Evolutionary conservation across 2,888 invertebrate genomes (phyloP), one percentile per base, ranked within the genome.

Genomic region (Hyalella azteca): DNA sequence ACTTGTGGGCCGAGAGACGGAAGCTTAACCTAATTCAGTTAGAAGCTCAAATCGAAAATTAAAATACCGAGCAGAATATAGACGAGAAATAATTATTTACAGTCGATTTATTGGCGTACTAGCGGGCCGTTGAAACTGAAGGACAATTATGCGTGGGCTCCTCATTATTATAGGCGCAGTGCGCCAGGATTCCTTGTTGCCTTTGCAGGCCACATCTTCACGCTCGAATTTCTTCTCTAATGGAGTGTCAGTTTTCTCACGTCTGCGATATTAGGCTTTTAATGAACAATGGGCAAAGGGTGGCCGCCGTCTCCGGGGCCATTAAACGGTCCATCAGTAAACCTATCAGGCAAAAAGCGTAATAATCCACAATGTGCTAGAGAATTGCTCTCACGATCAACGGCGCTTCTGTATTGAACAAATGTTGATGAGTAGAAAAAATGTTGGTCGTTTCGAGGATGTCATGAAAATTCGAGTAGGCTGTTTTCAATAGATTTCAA

Each of bases 191-290:
- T 22, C 26, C 7, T 22, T 29, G 29, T 22, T 2, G 54, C 7
- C 22, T 26, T 11, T 13, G 2, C 26, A 19, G 66, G 19, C 66
- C 19, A 39, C 66, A 36, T 29, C 36, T 66, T 66, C 66, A 66
- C 66, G 66, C 66, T 36, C 36, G 66, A 66, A 66, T 66, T 66
- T 66, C 66, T 29, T 36, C 66, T 36, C 66, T 66, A 66, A 66
- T 66, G 66, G 36, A 32, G 66, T 66, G 66, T 39, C 66, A 66
- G 66, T 66, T 66, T 66, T 66, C 66, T 66, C 66, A 66, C 66
- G 66, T 66, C 66, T 66, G 66, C 19, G 32, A 11, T 66, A 66
- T 32, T 66, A 36, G 36, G 29, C 66, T 36, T 4, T 66, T 66
- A 66, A 66, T 66, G 66, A 66, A 32, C 66, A 66, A 66, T 66